phyloP scores from a whole-genome alignment of 2,888 invertebrate species.

The Drosophila prostipennis region DNA sequence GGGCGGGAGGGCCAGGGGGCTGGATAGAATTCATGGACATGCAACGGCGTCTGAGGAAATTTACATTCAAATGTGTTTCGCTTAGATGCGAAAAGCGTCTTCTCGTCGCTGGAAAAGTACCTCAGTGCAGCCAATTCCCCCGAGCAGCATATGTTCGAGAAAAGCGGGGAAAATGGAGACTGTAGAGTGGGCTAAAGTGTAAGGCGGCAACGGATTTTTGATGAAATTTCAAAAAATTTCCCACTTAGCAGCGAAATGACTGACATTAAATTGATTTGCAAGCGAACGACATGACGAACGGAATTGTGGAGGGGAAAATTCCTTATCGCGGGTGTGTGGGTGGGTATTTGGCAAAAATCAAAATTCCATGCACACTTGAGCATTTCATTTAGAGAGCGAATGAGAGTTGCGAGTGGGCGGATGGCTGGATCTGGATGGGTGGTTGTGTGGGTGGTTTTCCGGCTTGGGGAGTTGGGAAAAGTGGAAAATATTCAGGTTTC shows the following conservation, averaged over 20 bases:
- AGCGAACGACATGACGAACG: slow-evolving; percentile 81
- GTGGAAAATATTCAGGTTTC: slow-evolving; percentile 67
- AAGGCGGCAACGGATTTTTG: slow-evolving; percentile 71
- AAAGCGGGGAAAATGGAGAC: slow-evolving; percentile 6
- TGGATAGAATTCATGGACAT: slow-evolving; percentile 73
- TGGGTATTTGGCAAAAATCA: slow-evolving; percentile 71
- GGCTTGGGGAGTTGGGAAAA: slow-evolving; percentile 63
- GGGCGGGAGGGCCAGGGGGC: slow-evolving; percentile 14
- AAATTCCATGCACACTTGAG: slow-evolving; percentile 83
- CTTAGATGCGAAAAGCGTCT: slow-evolving; percentile 65
- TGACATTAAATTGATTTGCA: slow-evolving; percentile 83
- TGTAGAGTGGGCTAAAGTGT: slow-evolving; percentile 3
- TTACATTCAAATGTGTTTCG: slow-evolving; percentile 81
- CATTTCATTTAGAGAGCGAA: slow-evolving; percentile 81
- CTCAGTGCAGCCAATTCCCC: slow-evolving; percentile 77
- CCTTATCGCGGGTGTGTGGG: slow-evolving; percentile 11
- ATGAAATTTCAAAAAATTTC: slow-evolving; percentile 82
- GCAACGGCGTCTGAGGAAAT: slow-evolving; percentile 68
- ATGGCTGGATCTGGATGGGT: neutral
- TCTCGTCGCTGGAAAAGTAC: slow-evolving; percentile 51
- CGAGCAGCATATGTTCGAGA: slow-evolving; percentile 74
- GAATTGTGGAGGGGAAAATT: slow-evolving; percentile 49
- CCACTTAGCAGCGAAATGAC: slow-evolving; percentile 78
- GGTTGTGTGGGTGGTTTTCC: neutral
- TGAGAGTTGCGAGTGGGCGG: slow-evolving; percentile 52